A percentile compares a stretch with the other conserved stretches of the same genome.
These are phyloP conservation scores for Microchrysa polita DNA, from an alignment of 2,888 invertebrate species.

Conservation along the genomic window DNA sequence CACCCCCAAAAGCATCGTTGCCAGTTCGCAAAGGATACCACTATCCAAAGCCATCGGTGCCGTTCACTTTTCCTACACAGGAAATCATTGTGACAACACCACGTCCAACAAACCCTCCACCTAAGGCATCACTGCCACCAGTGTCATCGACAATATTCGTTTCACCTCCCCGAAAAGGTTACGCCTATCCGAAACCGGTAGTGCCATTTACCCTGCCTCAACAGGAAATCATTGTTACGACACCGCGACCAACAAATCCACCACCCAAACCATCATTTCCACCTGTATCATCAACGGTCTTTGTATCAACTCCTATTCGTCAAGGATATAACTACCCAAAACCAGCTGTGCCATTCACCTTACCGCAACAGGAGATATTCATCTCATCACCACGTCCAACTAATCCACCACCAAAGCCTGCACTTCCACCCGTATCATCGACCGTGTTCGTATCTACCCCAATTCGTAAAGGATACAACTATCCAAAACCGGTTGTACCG, in stretches of 20 bases:
- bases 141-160: background rate
- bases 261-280: background rate
- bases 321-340: too few relatives aligned
- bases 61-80: background rate
- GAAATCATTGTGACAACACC: background rate
- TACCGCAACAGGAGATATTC: too few relatives aligned
- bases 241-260: background rate
- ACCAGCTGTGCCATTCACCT: too few relatives aligned
- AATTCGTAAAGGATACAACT: background rate
- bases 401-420: slow-evolving; percentile 11
- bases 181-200: background rate
- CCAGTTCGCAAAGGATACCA: background rate
- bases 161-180: background rate
- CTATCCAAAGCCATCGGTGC: background rate
- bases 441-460: background rate
- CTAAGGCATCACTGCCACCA: slow-evolving; percentile 9
- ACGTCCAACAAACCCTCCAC: slow-evolving; percentile 12
- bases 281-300: too few relatives aligned
- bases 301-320: too few relatives aligned
- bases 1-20: slow-evolving; percentile 8
- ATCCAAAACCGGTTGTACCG: background rate
- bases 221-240: background rate
- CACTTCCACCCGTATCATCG: background rate
- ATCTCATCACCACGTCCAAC: background rate
- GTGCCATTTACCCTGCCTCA: background rate